A percentile compares a stretch with the other conserved stretches of the same genome.
These are phyloP conservation scores for Zoanthus solanderi DNA, from an alignment of 92 coral and sea anemone genomes.

Conservation along the genomic window DNA sequence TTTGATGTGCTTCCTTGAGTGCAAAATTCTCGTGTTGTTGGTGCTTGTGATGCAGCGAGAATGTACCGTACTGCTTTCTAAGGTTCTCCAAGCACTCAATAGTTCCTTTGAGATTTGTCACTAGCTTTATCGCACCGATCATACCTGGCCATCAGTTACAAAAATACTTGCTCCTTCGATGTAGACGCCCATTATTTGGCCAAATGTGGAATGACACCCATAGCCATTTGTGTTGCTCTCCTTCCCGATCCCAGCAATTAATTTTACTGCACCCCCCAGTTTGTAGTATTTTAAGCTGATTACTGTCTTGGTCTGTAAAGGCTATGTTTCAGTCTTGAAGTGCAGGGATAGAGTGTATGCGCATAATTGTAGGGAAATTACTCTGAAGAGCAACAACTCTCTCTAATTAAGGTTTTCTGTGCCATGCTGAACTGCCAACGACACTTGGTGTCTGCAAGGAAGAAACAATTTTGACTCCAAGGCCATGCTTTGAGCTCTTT, in stretches of 20 bases:
- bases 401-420: conserved; percentile 18
- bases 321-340: too few relatives aligned
- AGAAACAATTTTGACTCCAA: conserved; percentile 51
- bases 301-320: too few relatives aligned
- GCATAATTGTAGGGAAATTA: neutral
- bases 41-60: neutral
- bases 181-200: conserved; percentile 15
- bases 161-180: neutral
- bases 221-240: conserved; percentile 29
- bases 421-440: conserved; percentile 45
- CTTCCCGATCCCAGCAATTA: conserved; percentile 16
- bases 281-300: neutral
- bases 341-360: too few relatives aligned
- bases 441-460: conserved; percentile 56
- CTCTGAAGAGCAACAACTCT: conserved; percentile 32
- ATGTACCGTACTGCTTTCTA: neutral
- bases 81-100: neutral
- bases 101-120: neutral
- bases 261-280: neutral
- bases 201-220: conserved; percentile 10
- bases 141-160: too few relatives aligned
- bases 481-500: conserved; percentile 42
- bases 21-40: neutral
- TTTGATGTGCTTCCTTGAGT: neutral
- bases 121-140: too few relatives aligned